These are phyloP conservation scores for Enoplosus armatus DNA, from an alignment of 2,797 vertebrate species.

Conservation along the genomic window DNA sequence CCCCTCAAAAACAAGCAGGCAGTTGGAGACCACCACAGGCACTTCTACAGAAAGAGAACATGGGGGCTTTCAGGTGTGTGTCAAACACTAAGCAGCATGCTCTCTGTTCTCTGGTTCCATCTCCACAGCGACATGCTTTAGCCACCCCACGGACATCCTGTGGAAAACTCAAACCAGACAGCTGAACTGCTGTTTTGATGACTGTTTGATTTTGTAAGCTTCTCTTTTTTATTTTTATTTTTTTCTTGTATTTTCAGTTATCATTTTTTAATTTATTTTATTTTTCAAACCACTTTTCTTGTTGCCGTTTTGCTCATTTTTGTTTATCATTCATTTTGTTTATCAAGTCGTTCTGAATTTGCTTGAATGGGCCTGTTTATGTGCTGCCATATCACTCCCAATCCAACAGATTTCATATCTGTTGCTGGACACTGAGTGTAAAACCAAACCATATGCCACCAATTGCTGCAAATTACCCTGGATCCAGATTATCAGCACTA, in stretches of 20 bases:
- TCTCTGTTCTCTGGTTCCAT: conserved; percentile 70
- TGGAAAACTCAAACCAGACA: conserved; percentile 61
- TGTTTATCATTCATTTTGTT: conserved; percentile 17
- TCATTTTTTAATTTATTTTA: background rate
- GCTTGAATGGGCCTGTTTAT: conserved; percentile 50
- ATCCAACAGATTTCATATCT: conserved; percentile 79
- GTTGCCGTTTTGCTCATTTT: conserved; percentile 12
- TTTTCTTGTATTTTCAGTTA: background rate
- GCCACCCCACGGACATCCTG: conserved; percentile 64
- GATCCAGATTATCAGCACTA: conserved; percentile 83
- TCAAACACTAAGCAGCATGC: conserved; percentile 80
- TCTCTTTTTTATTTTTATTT: conserved; percentile 1
- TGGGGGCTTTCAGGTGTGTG: conserved; percentile 80
- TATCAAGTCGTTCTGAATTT: conserved; percentile 41
- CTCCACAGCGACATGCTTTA: conserved; percentile 69
- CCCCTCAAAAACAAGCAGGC: conserved; percentile 83
- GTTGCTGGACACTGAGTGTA: conserved; percentile 74
- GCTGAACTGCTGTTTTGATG: conserved; percentile 59
- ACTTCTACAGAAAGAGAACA: conserved; percentile 77
- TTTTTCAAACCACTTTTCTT: conserved; percentile 1
- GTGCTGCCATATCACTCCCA: conserved; percentile 36
- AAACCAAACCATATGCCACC: conserved; percentile 82
- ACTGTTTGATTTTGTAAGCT: conserved; percentile 50
- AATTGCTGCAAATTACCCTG: conserved; percentile 81
- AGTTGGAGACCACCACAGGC: conserved; percentile 87